Evolutionary conservation across 1,140 invertebrate species (phyloP), one percentile per base, ranked within the genome.

Genomic region (Orchestia grillus): DNA sequence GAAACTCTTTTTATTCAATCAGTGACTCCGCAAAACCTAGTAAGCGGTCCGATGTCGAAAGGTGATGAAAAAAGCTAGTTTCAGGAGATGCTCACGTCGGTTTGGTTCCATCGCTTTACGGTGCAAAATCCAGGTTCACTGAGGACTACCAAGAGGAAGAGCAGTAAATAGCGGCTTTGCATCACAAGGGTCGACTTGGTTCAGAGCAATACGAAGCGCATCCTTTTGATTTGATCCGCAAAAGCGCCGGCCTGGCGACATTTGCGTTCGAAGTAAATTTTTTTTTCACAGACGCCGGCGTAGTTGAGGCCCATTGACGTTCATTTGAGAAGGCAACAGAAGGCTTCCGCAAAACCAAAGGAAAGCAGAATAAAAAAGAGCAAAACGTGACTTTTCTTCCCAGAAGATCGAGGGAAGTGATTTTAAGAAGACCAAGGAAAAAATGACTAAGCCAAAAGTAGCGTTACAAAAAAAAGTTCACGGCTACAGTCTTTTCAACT

Each of bases 1-100:
- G 62, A 77, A 77, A 77, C 62, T 77, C 62, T 77, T 77, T 77
- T 77, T 77, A 77, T 77, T 77, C 62, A 77, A 77, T 77, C 62
- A 77, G 62, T 77, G 62, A 77, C 62, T 77, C 62, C 62, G 62
- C 28, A 77, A 77, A 77, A 77, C 62, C 62, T 77, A 77, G 62
- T 77, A 28, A 77, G 62, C 62, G 62, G 11, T 23, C 62, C 62
- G 62, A 15, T 77, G 62, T 77, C 36, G 62, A 36, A 36, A 77
- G 28, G 28, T 77, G 28, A 77, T 36, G 28, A 77, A 77, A 77
- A 77, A 77, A 36, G 47, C 6, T 6, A 77, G 15, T 77, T 77
- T 28, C 15, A 77, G 11, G 15, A 77, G 28, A 77, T 19, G 1
- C 36, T 77, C 11, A 77, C 36, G 62, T 77, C 62, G 62, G 36